Conservation (phyloP, 2,797 vertebrate species). For the Catostomus latipinnis region DNA sequence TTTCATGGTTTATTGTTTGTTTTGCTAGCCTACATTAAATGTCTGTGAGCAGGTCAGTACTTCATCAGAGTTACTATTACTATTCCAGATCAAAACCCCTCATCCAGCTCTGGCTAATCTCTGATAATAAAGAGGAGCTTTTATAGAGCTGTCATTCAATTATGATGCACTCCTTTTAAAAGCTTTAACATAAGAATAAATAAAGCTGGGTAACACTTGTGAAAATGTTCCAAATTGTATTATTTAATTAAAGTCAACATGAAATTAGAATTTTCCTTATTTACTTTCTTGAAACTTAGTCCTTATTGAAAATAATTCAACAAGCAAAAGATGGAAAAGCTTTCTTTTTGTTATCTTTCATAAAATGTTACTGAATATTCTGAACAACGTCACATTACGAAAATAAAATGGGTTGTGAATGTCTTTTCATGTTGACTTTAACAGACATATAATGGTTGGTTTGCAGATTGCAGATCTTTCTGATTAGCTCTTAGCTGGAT, state of each 20-base stretch:
- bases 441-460: background rate
- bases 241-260: background rate
- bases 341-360: no score
- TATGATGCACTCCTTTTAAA: background rate
- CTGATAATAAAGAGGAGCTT: slow-evolving; percentile 69
- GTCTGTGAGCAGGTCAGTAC: slow-evolving; percentile 99
- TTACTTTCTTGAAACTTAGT: background rate
- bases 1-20: slow-evolving; percentile 96
- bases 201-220: background rate
- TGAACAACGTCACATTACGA: background rate
- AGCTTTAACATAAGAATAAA: background rate
- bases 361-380: no score
- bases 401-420: background rate
- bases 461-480: background rate
- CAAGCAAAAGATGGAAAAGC: no score
- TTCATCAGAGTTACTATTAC: slow-evolving; percentile 54
- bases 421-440: slow-evolving; percentile 11
- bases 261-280: background rate
- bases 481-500: slow-evolving; percentile 47
- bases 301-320: no score
- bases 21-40: slow-evolving; percentile 99
- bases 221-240: background rate
- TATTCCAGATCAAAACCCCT: slow-evolving; percentile 53
- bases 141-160: slow-evolving; percentile 14
- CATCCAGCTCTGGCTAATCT: slow-evolving; percentile 55